A percentile compares a stretch with the other conserved stretches of the same genome.
Evolutionary conservation across 1,140 invertebrate genomes (phyloP).

Genomic region (Cheumatopsyche charites): DNA sequence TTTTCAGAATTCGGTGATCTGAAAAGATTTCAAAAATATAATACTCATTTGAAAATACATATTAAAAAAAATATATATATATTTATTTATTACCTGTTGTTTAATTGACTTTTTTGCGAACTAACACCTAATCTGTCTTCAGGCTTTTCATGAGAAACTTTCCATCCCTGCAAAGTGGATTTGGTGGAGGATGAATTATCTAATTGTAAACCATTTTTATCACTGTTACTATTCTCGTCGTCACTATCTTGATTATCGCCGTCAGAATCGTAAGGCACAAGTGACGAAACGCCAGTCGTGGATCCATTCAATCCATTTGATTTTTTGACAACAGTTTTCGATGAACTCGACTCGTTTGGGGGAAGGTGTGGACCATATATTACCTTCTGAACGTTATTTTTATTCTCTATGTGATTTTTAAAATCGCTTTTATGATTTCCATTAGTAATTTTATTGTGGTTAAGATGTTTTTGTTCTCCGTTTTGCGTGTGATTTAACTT

Average conservation of each 20-base stretch:
- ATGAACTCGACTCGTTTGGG: conserved; percentile 21
- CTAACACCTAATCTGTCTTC: conserved; percentile 48
- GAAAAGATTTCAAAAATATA: conserved; percentile 21
- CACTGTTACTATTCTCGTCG: conserved; percentile 50
- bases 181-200: conserved; percentile 53
- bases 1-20: conserved; percentile 46
- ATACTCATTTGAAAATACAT: no score
- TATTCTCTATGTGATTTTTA: background rate
- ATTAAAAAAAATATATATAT: no score
- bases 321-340: conserved; percentile 20
- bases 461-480: conserved; percentile 1
- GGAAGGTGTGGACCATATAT: background rate
- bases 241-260: conserved; percentile 43
- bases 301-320: conserved; percentile 14
- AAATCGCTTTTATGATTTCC: background rate
- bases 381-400: background rate
- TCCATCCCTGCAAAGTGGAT: conserved; percentile 59
- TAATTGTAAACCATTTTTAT: conserved; percentile 38
- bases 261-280: conserved; percentile 58
- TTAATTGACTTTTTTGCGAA: conserved; percentile 45
- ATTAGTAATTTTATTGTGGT: background rate
- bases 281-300: conserved; percentile 16
- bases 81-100: conserved; percentile 50
- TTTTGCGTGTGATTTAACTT: background rate
- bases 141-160: conserved; percentile 57